Evolutionary conservation across 1,140 invertebrate species (phyloP), one percentile per base, ranked within the genome.

Genomic region (Hetaerina americana): DNA sequence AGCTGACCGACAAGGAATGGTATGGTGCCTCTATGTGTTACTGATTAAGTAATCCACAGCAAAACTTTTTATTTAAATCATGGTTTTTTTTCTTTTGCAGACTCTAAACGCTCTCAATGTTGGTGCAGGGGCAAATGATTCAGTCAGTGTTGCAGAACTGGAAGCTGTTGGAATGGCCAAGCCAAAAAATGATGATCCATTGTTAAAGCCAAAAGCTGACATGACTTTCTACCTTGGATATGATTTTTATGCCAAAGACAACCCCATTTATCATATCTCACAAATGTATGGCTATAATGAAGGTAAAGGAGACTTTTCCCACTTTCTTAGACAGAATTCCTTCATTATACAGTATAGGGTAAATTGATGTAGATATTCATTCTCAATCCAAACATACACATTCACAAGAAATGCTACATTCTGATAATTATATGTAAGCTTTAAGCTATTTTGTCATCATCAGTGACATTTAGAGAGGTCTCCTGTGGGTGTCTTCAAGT

Each of bases 241-340:
- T 75, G 94, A 96, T 78, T 95, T 95, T 81, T 93, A 94, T 76
- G 84, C 85, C 3, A 89, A 92, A 69, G 87, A 95, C 76, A 94
- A 94, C 80, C 85, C 86, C 0, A 85, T 90, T 72, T 95, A 90
- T 78, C 91, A 95, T 79, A 85, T 88, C 68, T 82, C 85, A 31
- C 82, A 85, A 27, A 83, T 87, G n/a, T 94, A 93, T 76, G 88
- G 87, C 29, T 92, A 91, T 78, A 78, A 87, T 76, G 85, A 91
- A 85, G 87, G 89, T 90, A n/a, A 57, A n/a, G 40, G 10, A 57
- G 5, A 40, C 15, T 5, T 40, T 40, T 40, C 31, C 15, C 31
- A 40, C 15, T 40, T 40, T 8, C 15, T 40, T 40, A 15, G 31
- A 40, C n/a, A n/a, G n/a, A n/a, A n/a, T n/a, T n/a, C n/a, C n/a